Evolutionary conservation across 1,140 invertebrate species (phyloP).

Genomic region (Apis florea): DNA sequence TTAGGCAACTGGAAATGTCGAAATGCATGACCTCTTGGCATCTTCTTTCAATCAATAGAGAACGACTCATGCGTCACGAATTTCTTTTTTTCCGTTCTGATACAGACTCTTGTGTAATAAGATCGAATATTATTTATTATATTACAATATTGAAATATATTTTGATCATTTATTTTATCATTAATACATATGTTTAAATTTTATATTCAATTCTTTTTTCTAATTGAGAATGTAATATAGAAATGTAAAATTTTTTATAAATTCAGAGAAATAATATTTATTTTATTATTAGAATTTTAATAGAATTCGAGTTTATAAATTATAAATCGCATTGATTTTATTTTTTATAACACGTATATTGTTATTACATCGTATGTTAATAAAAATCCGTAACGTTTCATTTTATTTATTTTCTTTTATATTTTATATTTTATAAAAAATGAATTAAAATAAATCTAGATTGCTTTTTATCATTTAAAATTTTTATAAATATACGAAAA

Average conservation of each 20-base stretch:
- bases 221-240: too few species aligned
- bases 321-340: background rate
- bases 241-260: too few species aligned
- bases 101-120: background rate
- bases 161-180: background rate
- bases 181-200: background rate
- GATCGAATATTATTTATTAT: background rate
- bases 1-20: constrained; percentile 22
- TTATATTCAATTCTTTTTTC: background rate
- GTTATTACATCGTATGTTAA: background rate
- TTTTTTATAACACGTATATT: background rate
- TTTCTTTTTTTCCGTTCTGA: background rate
- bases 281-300: too few species aligned
- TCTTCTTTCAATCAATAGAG: background rate
- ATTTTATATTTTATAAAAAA: background rate
- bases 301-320: background rate
- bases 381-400: background rate
- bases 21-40: background rate
- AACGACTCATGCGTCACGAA: too few species aligned
- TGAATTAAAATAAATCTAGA: background rate
- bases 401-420: background rate
- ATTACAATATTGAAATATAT: background rate
- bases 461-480: background rate
- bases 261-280: too few species aligned
- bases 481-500: background rate